Evolutionary conservation across 2,797 vertebrate species (phyloP), one percentile per base, ranked within the genome.

Genomic region (Sardinella longiceps): DNA sequence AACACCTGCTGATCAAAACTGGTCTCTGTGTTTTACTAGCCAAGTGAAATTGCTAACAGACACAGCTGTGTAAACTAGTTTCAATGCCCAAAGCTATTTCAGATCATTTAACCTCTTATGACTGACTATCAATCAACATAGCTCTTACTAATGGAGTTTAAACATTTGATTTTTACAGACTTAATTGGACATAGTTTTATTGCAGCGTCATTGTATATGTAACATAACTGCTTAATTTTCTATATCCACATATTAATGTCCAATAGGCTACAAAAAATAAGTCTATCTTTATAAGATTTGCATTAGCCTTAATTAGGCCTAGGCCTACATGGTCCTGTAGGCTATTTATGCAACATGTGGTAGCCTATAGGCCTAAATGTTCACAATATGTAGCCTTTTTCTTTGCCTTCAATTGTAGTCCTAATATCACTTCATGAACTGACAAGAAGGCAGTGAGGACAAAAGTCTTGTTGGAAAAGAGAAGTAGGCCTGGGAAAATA

Each of bases 1-100:
- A 74, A 74, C 66, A 74, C 33, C 66, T 74, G 66, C 33, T 74
- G 66, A 37, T 74, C 39, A 33, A 33, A 74, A 39, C 66, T 74
- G 66, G 14, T 63, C 25, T 74, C 33, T 12, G 66, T 39, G 30
- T 18, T 37, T 74, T 74, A 37, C 66, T 33, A 74, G 30, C 14
- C 66, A 37, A 74, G 66, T 74, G 1, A 37, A 74, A 74, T 39
- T 1, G 20, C 15, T 37, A 39, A 39, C 2, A 74, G 4, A 74
- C 1, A 30, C 25, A 74, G 33, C 30, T 37, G 30, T 15, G 14
- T 18, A 37, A 7, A 74, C 15, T 5, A 15, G 28, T 9, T 11
- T 28, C 25, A 5, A 6, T 56, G 53, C 1, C 60, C 25, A 63
- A 30, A 39, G 20, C 53, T 5, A 56, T 23, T 56, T 23, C 53